Evolutionary conservation across 2,888 invertebrate genomes (phyloP).

Genomic region (Apodemia hepburni): DNA sequence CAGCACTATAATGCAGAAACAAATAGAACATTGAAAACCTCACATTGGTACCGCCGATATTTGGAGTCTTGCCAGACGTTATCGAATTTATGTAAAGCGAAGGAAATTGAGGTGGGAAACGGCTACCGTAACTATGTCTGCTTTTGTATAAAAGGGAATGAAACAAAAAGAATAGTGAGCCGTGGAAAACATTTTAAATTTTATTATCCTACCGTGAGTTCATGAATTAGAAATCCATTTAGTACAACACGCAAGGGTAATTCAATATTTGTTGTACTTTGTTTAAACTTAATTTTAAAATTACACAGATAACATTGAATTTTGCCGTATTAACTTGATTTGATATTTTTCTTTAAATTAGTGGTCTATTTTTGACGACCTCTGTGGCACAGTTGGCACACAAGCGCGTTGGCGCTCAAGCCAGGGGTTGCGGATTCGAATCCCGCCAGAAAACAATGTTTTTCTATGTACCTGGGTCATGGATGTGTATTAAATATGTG

Average conservation of each 20-base stretch:
- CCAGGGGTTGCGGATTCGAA: too few relatives aligned
- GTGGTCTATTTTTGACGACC: too few relatives aligned
- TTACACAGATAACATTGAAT: not conserved
- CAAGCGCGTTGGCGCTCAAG: too few relatives aligned
- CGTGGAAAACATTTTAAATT: constrained; percentile 30
- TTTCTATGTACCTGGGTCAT: too few relatives aligned
- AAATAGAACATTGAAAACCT: constrained; percentile 37
- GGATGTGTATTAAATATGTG: too few relatives aligned
- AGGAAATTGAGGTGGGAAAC: constrained; percentile 63
- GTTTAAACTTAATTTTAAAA: constrained; percentile 21
- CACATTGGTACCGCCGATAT: constrained; percentile 38
- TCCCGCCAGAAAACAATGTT: too few relatives aligned
- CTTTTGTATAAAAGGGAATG: constrained; percentile 32
- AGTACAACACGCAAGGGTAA: constrained; percentile 30
- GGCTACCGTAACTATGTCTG: constrained; percentile 40
- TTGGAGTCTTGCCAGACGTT: constrained; percentile 61
- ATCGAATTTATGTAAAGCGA: constrained; percentile 65
- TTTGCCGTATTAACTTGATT: not conserved
- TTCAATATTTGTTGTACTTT: constrained; percentile 28
- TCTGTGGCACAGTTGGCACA: too few relatives aligned
- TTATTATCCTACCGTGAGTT: constrained; percentile 29
- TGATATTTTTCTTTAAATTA: not conserved
- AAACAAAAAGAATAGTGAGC: constrained; percentile 28
- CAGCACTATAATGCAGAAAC: constrained; percentile 38
- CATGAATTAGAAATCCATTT: constrained; percentile 31